Evolutionary conservation across 2,113 vertebrate genomes (phyloP), one percentile per base, ranked within the genome.

Genomic region (Sphaerodactylus townsendi): DNA sequence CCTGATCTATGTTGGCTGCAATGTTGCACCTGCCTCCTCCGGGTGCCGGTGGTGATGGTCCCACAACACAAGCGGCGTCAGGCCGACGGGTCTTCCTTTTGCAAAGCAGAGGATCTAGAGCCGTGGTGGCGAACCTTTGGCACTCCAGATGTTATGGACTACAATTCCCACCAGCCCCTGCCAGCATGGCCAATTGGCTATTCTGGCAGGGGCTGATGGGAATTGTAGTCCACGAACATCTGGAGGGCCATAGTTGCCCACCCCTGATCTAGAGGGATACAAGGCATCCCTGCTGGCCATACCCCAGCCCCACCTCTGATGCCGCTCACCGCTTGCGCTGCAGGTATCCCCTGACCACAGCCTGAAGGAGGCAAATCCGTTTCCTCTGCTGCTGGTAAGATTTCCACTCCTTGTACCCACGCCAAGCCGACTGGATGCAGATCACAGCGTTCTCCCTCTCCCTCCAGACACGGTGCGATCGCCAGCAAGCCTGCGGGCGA

Each of bases 371-470:
- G 59, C 96, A 96, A 76, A 97, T 91, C 11, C 93, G 94, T 1
- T 80, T 93, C 33, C 87, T 91, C 82, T 87, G 93, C 28, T 87
- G 93, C 19, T 21, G 86, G 88, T 95, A 98, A 50, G 88, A 87
- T 1, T 25, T 84, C 23, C 94, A 93, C 76, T 96, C 96, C 17
- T 44, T 81, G 92, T 95, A 95, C 1, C 97, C 96, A 53, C 97
- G 93, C 99, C 99, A 99, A 0, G 80, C 68, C 0, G 97, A 93
- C 94, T 99, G 98, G 85, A 99, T 97, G 62, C 93, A 64, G 39
- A 89, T 5, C 0, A 98, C 98, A 0, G 91, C 96, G 1, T 83
- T 93, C 0, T 80, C 93, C 81, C 91, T 95, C 44, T 95, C 93
- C 85, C 86, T 62, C 50, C 94, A 90, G 2, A 92, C 90, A 1